Conservation (phyloP, 2,888 invertebrate genomes). For the Sphinx pinastri region DNA sequence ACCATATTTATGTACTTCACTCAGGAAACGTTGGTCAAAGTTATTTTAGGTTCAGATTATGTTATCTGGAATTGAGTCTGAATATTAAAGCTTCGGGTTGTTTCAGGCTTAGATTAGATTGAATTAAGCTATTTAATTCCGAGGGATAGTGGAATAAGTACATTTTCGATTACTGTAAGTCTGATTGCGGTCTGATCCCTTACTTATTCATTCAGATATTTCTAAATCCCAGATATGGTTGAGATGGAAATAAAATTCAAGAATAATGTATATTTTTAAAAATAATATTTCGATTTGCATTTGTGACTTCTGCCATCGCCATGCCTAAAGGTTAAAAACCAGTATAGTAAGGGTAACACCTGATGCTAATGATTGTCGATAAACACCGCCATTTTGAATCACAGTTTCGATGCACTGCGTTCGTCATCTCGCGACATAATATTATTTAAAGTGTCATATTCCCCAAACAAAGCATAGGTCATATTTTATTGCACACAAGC, state of each 20-base stretch:
- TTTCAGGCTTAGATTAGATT: slow-evolving; percentile 12
- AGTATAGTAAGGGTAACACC: too few relatives aligned
- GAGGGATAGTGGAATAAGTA: slow-evolving; percentile 9
- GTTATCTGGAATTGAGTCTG: slow-evolving; percentile 13
- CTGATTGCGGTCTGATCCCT: not conserved
- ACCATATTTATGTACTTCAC: not conserved
- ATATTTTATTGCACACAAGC: too few relatives aligned
- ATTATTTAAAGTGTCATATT: too few relatives aligned
- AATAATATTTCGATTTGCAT: too few relatives aligned
- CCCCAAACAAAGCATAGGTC: too few relatives aligned
- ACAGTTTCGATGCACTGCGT: too few relatives aligned
- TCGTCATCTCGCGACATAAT: too few relatives aligned
- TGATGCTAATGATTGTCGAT: too few relatives aligned
- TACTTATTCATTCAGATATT: not conserved
- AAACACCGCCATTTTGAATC: too few relatives aligned
- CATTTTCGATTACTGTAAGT: not conserved
- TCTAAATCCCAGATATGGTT: not conserved
- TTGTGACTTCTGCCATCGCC: too few relatives aligned
- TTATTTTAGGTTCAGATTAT: slow-evolving; percentile 21
- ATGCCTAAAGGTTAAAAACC: too few relatives aligned
- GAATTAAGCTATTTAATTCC: slow-evolving; percentile 11
- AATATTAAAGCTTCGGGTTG: slow-evolving; percentile 16
- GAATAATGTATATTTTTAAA: too few relatives aligned
- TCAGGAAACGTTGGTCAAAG: not conserved
- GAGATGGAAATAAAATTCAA: not conserved